Evolutionary conservation across 92 coral and sea anemone genomes (phyloP).

Genomic region (Nematostella vectensis): DNA sequence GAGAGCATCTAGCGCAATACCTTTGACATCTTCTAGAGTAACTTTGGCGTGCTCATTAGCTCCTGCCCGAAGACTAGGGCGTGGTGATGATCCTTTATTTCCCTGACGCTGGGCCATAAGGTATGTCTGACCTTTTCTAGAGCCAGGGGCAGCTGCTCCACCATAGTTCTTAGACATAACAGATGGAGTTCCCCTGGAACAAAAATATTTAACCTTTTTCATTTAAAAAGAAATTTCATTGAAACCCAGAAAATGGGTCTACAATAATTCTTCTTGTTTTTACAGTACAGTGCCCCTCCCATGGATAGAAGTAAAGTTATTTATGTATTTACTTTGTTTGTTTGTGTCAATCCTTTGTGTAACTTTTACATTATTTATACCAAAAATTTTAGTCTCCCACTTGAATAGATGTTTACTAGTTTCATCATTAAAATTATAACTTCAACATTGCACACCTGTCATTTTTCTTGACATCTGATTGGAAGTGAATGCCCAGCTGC

Average conservation of each 20-base stretch:
- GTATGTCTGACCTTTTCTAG: slow-evolving; percentile 59
- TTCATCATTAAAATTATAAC: too few relatives aligned
- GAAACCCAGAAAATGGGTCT: neutral
- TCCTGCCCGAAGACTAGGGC: slow-evolving; percentile 64
- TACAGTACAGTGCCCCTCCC: too few relatives aligned
- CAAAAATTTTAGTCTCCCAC: too few relatives aligned
- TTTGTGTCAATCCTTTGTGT: too few relatives aligned
- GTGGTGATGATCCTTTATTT: slow-evolving; percentile 79
- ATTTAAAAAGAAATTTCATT: neutral
- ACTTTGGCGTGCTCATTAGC: slow-evolving; percentile 63
- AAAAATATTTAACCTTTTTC: neutral
- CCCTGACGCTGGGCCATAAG: slow-evolving; percentile 47
- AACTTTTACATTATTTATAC: too few relatives aligned
- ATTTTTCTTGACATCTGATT: slow-evolving; percentile 69
- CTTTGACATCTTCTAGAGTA: slow-evolving; percentile 83
- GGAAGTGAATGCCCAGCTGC: slow-evolving; percentile 63
- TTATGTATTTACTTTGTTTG: too few relatives aligned
- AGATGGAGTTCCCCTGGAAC: slow-evolving; percentile 71
- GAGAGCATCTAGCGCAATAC: slow-evolving; percentile 81
- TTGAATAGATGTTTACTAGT: too few relatives aligned
- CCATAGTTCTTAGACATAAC: slow-evolving; percentile 81
- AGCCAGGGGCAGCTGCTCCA: slow-evolving; percentile 34
- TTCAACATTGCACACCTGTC: slow-evolving; percentile 39
- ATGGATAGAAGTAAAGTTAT: too few relatives aligned
- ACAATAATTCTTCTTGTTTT: too few relatives aligned